Evolutionary conservation across 2,888 invertebrate genomes (phyloP).

Genomic region (Yponomeuta evonymella): DNA sequence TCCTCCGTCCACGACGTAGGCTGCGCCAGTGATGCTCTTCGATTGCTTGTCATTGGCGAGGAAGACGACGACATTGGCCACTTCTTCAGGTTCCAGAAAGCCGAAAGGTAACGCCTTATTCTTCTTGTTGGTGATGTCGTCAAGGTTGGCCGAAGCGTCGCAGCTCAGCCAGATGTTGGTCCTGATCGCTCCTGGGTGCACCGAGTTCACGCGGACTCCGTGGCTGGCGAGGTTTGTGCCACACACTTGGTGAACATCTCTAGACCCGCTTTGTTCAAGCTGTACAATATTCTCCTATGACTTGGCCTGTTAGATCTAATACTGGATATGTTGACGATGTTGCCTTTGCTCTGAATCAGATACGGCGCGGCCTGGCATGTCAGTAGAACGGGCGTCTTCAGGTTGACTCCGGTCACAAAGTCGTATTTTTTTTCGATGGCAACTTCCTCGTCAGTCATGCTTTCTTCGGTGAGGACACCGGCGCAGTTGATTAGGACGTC

Average conservation of each 20-base stretch:
- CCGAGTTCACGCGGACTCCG: constrained; percentile 13
- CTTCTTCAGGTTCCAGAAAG: constrained; percentile 20
- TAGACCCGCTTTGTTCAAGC: constrained; percentile 13
- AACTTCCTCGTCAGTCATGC: constrained; percentile 2
- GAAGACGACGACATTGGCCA: constrained; percentile 28
- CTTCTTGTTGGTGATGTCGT: not conserved
- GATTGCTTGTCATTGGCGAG: constrained; percentile 20
- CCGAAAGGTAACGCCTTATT: constrained; percentile 2
- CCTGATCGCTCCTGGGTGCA: constrained; percentile 12
- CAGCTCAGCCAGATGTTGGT: constrained; percentile 12
- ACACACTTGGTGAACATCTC: constrained; percentile 14
- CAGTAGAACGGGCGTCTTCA: not conserved
- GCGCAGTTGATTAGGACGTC: constrained; percentile 13
- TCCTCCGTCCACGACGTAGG: not conserved
- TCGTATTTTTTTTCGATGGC: constrained; percentile 1
- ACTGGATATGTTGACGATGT: constrained; percentile 17
- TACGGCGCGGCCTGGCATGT: constrained; percentile 13
- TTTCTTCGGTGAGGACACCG: not conserved
- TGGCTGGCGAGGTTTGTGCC: constrained; percentile 7
- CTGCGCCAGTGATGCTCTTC: constrained; percentile 21
- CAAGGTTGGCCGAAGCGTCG: constrained; percentile 1
- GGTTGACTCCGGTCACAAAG: constrained; percentile 7
- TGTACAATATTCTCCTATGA: not conserved
- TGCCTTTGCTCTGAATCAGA: constrained; percentile 13
- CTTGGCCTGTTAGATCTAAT: not conserved